Evolutionary conservation across 2,113 vertebrate genomes (phyloP).

Genomic region (Epinephelus fuscoguttatus): DNA sequence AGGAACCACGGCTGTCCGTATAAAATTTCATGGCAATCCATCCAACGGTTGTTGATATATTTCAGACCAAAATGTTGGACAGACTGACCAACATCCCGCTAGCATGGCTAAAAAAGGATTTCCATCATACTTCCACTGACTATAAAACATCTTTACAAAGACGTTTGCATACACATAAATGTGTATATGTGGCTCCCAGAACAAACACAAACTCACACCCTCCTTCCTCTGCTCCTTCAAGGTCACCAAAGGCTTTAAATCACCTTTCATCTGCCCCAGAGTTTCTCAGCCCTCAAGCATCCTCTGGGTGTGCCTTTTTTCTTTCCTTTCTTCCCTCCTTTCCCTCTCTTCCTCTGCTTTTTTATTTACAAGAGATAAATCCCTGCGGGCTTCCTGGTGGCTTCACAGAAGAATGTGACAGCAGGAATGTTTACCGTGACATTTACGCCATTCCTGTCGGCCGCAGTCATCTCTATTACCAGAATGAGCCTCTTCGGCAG

Average conservation of each 20-base stretch:
- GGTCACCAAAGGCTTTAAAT: constrained; percentile 61
- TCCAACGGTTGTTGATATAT: neutral
- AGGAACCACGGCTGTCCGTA: neutral
- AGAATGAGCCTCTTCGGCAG: constrained; percentile 32
- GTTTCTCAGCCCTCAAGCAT: constrained; percentile 36
- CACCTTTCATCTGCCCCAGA: constrained; percentile 28
- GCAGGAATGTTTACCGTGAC: constrained; percentile 62
- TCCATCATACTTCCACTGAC: neutral
- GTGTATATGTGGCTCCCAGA: constrained; percentile 17
- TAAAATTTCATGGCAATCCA: neutral
- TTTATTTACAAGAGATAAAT: constrained; percentile 59
- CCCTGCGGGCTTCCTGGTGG: constrained; percentile 41
- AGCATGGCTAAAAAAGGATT: neutral
- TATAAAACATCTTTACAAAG: constrained; percentile 2
- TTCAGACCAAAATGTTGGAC: neutral
- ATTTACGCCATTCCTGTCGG: constrained; percentile 57
- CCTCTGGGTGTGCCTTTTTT: constrained; percentile 24
- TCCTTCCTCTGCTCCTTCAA: constrained; percentile 47
- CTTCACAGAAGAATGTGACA: constrained; percentile 66
- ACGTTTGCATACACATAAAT: constrained; percentile 20
- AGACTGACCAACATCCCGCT: neutral
- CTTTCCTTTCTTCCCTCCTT: constrained; percentile 26
- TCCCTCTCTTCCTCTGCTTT: constrained; percentile 34
- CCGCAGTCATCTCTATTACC: constrained; percentile 54
- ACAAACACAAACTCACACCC: constrained; percentile 29